Percentiles rank a stretch among this genome's conserved stretches.
These are phyloP conservation scores for Lycia hirtaria DNA, from an alignment of 2,888 invertebrate species.

Conservation along the genomic window DNA sequence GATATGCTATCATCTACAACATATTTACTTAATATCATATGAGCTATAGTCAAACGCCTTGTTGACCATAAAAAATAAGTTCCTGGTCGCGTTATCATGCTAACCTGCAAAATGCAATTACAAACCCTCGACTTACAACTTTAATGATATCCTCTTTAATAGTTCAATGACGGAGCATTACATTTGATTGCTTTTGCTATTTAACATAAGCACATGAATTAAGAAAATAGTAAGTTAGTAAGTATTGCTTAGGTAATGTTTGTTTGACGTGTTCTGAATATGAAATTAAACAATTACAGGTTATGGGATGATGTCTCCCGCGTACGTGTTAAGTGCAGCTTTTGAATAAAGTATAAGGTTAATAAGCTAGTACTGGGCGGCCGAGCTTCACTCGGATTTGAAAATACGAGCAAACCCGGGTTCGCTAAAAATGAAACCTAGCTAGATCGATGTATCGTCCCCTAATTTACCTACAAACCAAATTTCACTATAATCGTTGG, in stretches of 20 bases:
- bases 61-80: too few relatives aligned
- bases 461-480: too few relatives aligned
- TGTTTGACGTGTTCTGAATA: constrained; percentile 10
- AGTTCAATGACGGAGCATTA: constrained; percentile 15
- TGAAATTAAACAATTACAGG: neutral
- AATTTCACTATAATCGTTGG: too few relatives aligned
- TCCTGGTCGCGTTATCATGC: neutral
- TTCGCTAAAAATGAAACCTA: too few relatives aligned
- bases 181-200: constrained; percentile 12
- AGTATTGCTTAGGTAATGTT: constrained; percentile 6
- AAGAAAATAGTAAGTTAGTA: constrained; percentile 5
- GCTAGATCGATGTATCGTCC: too few relatives aligned
- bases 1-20: too few relatives aligned
- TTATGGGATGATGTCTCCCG: neutral
- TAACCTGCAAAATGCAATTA: constrained; percentile 1
- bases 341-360: neutral
- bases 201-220: constrained; percentile 5
- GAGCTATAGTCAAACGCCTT: too few relatives aligned
- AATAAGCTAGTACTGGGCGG: too few relatives aligned
- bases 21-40: too few relatives aligned
- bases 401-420: too few relatives aligned
- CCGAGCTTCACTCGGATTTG: too few relatives aligned
- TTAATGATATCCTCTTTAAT: constrained; percentile 8
- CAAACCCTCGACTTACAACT: neutral
- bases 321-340: neutral